phyloP scores from a whole-genome alignment of 2,113 vertebrate genomes.

The Thinocorus orbignyianus region DNA sequence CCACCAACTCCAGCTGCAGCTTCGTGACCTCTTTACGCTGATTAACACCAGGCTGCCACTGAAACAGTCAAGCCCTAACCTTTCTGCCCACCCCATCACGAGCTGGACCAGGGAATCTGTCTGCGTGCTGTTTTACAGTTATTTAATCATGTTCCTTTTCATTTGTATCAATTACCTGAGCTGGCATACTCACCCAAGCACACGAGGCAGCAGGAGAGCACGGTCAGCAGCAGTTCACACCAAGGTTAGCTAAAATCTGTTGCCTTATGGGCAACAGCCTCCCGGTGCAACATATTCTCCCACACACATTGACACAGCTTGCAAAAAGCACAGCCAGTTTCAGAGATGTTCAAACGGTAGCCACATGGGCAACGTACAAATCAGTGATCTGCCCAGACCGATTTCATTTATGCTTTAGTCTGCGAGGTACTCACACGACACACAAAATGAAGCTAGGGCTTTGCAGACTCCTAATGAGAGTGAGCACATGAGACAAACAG shows the following conservation, averaged over 20 bases:
- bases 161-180: neutral
- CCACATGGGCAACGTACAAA: neutral
- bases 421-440: neutral
- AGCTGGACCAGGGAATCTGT: neutral
- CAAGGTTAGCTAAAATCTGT: neutral
- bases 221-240: neutral
- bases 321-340: neutral
- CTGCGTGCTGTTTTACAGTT: neutral
- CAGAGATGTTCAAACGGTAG: neutral
- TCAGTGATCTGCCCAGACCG: neutral
- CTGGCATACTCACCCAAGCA: neutral
- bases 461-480: neutral
- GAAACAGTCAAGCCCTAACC: neutral
- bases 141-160: neutral
- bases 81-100: accelerated
- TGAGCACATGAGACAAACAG: neutral
- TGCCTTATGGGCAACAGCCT: neutral
- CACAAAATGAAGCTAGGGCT: neutral
- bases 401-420: neutral
- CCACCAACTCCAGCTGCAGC: neutral
- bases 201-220: neutral
- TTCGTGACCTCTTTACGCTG: neutral
- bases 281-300: neutral
- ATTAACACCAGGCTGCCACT: neutral
- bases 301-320: accelerated